Conservation (phyloP, 1,140 invertebrate genomes). For the Latrodectus geometricus region DNA sequence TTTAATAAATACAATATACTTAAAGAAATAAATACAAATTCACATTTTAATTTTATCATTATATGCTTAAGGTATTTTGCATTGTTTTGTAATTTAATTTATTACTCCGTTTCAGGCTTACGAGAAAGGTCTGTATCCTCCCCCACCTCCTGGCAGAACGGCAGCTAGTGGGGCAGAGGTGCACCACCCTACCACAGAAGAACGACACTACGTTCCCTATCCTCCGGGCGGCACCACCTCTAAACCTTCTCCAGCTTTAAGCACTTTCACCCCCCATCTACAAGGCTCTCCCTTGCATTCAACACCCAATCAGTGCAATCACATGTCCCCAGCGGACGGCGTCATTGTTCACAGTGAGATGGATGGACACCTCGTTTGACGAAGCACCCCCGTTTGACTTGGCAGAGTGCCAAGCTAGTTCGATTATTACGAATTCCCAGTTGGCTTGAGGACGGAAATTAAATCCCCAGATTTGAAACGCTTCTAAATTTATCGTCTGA, state of each 20-base stretch:
- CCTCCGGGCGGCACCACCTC: slow-evolving; percentile 38
- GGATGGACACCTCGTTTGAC: slow-evolving; percentile 59
- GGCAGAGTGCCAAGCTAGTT: slow-evolving; percentile 1
- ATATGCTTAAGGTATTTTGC: too few species aligned
- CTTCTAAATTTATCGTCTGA: background rate
- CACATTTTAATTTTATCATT: too few species aligned
- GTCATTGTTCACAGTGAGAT: slow-evolving; percentile 52
- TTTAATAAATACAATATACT: too few species aligned
- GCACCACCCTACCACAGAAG: slow-evolving; percentile 33
- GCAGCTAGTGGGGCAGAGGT: slow-evolving; percentile 49
- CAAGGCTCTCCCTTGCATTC: slow-evolving; percentile 53
- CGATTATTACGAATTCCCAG: background rate
- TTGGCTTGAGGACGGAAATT: background rate
- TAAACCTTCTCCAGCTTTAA: slow-evolving; percentile 65
- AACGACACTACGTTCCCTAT: slow-evolving; percentile 56
- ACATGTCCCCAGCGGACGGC: slow-evolving; percentile 35
- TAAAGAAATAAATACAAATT: too few species aligned
- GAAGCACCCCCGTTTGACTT: slow-evolving; percentile 47
- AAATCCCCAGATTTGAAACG: background rate
- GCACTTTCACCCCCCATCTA: slow-evolving; percentile 68
- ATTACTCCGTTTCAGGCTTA: slow-evolving; percentile 9
- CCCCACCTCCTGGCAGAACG: slow-evolving; percentile 40
- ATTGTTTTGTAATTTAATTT: background rate
- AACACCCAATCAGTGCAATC: slow-evolving; percentile 52
- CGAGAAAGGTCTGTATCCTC: slow-evolving; percentile 41